These are phyloP conservation scores for Plecotus auritus DNA, from an alignment of 2,113 vertebrate species.

Conservation along the genomic window DNA sequence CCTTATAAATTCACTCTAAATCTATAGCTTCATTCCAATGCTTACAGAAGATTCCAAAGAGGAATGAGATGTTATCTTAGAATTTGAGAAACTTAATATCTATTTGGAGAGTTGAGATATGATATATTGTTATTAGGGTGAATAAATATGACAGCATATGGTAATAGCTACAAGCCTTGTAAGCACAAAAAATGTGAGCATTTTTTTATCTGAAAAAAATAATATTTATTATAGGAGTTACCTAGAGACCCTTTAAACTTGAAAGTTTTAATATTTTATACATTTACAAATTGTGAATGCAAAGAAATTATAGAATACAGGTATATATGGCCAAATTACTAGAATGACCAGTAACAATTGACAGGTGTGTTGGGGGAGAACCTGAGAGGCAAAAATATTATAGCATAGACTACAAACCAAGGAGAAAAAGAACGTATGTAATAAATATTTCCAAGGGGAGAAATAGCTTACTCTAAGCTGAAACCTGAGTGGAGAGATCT, in stretches of 20 bases:
- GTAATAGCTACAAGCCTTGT: not conserved
- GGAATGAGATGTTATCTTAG: not conserved
- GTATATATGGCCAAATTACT: not conserved
- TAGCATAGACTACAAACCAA: not conserved
- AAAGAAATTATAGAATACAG: not conserved
- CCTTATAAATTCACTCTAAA: not conserved
- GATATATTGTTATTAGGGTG: not conserved
- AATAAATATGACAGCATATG: not conserved
- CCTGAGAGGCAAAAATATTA: not conserved
- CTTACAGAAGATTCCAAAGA: not conserved
- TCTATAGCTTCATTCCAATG: not conserved
- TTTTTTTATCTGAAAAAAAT: not conserved
- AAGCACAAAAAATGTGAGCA: not conserved
- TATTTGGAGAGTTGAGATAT: not conserved
- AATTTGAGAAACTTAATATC: not conserved
- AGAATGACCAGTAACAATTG: not conserved
- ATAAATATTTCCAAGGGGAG: not conserved
- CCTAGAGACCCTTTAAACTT: not conserved
- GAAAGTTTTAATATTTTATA: not conserved
- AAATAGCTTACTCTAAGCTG: not conserved
- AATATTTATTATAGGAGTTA: not conserved
- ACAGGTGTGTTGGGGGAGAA: not conserved
- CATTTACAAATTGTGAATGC: not conserved
- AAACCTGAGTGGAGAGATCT: not conserved
- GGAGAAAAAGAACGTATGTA: not conserved